Percentiles rank a stretch among this genome's conserved stretches.
These are phyloP conservation scores for Chionodraco myersi DNA, from an alignment of 2,113 vertebrate genomes.

Conservation along the genomic window DNA sequence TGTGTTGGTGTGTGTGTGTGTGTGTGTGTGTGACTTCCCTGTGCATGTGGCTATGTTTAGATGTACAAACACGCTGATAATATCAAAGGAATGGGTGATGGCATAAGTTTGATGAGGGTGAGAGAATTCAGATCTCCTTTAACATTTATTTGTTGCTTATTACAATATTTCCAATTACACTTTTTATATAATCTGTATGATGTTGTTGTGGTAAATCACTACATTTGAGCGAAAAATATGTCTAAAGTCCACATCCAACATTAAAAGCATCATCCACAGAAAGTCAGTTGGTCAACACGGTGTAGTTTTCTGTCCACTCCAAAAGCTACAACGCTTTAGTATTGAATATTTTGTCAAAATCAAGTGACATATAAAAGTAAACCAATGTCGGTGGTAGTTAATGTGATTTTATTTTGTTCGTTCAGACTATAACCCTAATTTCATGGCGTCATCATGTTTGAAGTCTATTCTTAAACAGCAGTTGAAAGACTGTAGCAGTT, in stretches of 20 bases:
- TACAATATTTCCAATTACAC: neutral
- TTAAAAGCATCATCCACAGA: neutral
- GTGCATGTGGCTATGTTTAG: slow-evolving; percentile 61
- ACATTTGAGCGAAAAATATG: too few species aligned
- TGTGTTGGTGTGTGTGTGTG: too few species aligned
- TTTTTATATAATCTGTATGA: neutral
- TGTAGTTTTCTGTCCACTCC: neutral
- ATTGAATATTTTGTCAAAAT: neutral
- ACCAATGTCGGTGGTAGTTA: neutral
- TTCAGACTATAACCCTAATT: neutral
- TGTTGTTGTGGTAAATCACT: neutral
- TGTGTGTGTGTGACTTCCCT: slow-evolving; percentile 27
- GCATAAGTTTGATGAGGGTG: slow-evolving; percentile 9
- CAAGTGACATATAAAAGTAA: neutral
- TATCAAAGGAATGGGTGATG: slow-evolving; percentile 46
- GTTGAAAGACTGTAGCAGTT: neutral
- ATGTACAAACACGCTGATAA: slow-evolving; percentile 46
- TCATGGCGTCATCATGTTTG: neutral
- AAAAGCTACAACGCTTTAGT: neutral
- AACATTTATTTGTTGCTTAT: neutral
- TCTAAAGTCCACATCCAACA: neutral
- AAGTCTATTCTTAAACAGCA: neutral
- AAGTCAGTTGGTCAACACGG: neutral
- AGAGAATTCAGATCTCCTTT: slow-evolving; percentile 13
- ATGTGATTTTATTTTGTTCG: neutral